A percentile compares a stretch with the other conserved stretches of the same genome.
These are phyloP conservation scores for Anoplolepis gracilipes DNA, from an alignment of 1,140 invertebrate genomes.

Conservation along the genomic window DNA sequence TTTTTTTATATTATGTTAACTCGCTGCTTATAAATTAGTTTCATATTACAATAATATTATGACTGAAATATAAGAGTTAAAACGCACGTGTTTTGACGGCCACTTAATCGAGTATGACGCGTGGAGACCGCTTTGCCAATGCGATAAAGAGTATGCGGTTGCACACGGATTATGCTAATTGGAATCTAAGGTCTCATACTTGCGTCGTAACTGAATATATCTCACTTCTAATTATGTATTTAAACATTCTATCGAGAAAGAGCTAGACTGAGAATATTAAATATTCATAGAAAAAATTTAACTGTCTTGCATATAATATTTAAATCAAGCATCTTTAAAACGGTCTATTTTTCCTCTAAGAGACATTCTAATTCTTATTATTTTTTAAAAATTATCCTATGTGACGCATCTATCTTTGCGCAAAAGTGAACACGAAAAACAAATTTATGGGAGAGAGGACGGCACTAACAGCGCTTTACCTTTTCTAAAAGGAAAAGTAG, in stretches of 20 bases:
- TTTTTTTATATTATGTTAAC: slow-evolving; percentile 3
- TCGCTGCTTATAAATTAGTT: not conserved
- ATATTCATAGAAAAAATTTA: not conserved
- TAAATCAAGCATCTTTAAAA: not conserved
- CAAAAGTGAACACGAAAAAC: slow-evolving; percentile 34
- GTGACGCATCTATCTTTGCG: slow-evolving; percentile 33
- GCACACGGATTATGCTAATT: slow-evolving; percentile 52
- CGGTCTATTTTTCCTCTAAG: not conserved
- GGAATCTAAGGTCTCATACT: slow-evolving; percentile 46
- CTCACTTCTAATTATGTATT: slow-evolving; percentile 37
- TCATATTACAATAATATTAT: slow-evolving; percentile 1
- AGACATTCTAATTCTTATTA: not conserved
- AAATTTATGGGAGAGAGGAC: slow-evolving; percentile 50
- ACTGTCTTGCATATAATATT: not conserved
- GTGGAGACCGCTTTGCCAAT: slow-evolving; percentile 36
- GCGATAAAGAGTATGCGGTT: slow-evolving; percentile 42
- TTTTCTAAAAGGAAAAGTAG: slow-evolving; percentile 40
- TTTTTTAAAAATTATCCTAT: slow-evolving; percentile 23
- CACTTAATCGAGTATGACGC: slow-evolving; percentile 45
- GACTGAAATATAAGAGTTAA: slow-evolving; percentile 22
- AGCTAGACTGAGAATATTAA: not conserved
- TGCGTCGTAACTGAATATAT: slow-evolving; percentile 27
- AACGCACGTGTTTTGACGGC: slow-evolving; percentile 23
- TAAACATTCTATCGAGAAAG: not conserved
- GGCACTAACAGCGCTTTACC: slow-evolving; percentile 18